phyloP scores from a whole-genome alignment of 2,113 vertebrate species.

The Calyptommatus sinebrachiatus region DNA sequence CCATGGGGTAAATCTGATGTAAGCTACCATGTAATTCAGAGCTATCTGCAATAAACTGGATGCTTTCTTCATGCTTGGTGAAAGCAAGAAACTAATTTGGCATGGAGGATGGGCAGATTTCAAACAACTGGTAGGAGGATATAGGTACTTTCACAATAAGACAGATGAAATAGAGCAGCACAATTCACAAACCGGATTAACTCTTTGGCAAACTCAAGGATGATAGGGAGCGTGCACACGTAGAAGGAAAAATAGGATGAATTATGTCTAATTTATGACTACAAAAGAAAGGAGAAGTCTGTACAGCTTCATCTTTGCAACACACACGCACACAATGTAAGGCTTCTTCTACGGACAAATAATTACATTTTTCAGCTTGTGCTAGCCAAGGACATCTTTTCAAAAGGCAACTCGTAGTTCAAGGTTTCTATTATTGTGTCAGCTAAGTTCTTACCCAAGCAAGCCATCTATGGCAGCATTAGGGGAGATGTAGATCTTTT shows the following conservation, averaged over 20 bases:
- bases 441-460: background rate
- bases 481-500: background rate
- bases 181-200: constrained; percentile 39
- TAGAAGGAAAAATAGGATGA: background rate
- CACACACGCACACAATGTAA: constrained; percentile 3
- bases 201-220: constrained; percentile 21
- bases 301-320: constrained; percentile 14
- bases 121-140: constrained; percentile 20
- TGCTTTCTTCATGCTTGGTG: constrained; percentile 41
- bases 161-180: constrained; percentile 22
- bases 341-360: constrained; percentile 24
- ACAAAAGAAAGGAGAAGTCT: constrained; percentile 7
- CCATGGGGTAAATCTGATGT: constrained; percentile 62
- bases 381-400: constrained; percentile 32
- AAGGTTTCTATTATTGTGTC: constrained; percentile 4
- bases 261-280: constrained; percentile 1
- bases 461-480: background rate
- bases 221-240: background rate
- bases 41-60: constrained; percentile 46
- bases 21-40: constrained; percentile 53
- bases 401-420: constrained; percentile 3
- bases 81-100: constrained; percentile 50
- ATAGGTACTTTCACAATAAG: constrained; percentile 44
- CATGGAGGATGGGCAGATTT: constrained; percentile 22
- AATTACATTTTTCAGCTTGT: constrained; percentile 14